phyloP scores from a whole-genome alignment of 2,113 vertebrate species.

The Circaetus gallicus region DNA sequence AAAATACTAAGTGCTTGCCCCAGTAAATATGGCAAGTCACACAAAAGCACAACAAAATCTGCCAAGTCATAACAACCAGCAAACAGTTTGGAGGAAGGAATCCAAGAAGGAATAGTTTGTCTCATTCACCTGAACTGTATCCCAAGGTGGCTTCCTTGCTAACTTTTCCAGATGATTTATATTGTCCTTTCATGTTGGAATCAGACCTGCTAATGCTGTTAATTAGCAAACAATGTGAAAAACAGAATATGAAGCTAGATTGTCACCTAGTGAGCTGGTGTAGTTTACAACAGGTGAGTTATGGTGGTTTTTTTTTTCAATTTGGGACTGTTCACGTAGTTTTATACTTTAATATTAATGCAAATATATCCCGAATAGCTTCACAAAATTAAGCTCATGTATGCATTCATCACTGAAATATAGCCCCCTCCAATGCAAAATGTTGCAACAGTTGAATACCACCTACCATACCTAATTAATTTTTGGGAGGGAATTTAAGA shows the following conservation, averaged over 20 bases:
- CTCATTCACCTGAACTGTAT: neutral
- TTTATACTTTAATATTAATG: neutral
- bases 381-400: neutral
- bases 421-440: neutral
- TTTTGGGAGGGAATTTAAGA: neutral
- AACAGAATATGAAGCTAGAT: neutral
- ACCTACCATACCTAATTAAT: neutral
- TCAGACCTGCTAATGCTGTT: neutral
- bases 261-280: rapidly evolving
- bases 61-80: neutral
- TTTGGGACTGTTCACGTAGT: neutral
- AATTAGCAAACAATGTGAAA: neutral
- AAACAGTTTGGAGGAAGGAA: neutral
- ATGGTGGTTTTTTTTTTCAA: neutral
- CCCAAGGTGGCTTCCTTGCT: rapidly evolving
- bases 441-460: neutral
- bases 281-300: neutral
- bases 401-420: neutral
- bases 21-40: neutral
- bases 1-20: rapidly evolving
- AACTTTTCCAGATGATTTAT: neutral
- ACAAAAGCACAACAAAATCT: neutral
- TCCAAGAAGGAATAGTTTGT: neutral
- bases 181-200: neutral
- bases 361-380: neutral